These are phyloP conservation scores for Choristoneura rosaceana DNA, from an alignment of 2,888 invertebrate genomes.

Conservation along the genomic window DNA sequence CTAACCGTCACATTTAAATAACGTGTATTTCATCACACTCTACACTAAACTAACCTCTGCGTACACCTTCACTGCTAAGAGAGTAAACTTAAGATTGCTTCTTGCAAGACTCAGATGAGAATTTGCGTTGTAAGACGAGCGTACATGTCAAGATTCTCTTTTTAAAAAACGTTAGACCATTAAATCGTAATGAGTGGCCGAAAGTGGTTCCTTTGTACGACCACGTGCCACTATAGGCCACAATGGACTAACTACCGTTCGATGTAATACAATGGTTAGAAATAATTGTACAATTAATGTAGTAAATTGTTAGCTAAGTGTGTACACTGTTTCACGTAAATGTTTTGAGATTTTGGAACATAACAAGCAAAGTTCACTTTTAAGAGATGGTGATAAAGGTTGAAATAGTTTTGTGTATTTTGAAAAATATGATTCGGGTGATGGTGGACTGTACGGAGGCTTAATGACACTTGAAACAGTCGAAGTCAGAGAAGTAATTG, in stretches of 20 bases:
- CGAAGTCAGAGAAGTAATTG: slow-evolving; percentile 62
- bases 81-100: slow-evolving; percentile 46
- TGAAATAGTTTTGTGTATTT: slow-evolving; percentile 8
- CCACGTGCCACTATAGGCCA: slow-evolving; percentile 78
- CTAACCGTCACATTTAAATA: slow-evolving; percentile 77
- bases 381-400: slow-evolving; percentile 10
- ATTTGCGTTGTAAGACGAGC: slow-evolving; percentile 55
- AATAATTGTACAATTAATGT: slow-evolving; percentile 84
- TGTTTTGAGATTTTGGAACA: slow-evolving; percentile 22
- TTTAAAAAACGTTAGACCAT: slow-evolving; percentile 73
- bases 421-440: slow-evolving; percentile 15
- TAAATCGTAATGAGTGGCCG: slow-evolving; percentile 83
- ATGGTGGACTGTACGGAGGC: slow-evolving; percentile 40
- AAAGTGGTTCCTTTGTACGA: slow-evolving; percentile 76
- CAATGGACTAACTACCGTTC: slow-evolving; percentile 82
- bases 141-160: slow-evolving; percentile 74
- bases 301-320: slow-evolving; percentile 57
- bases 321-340: slow-evolving; percentile 47
- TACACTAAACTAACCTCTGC: slow-evolving; percentile 48
- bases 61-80: slow-evolving; percentile 41
- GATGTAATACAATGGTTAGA: slow-evolving; percentile 74
- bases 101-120: slow-evolving; percentile 39
- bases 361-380: slow-evolving; percentile 6
- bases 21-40: slow-evolving; percentile 71
- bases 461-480: slow-evolving; percentile 76